Conservation (phyloP, 2,888 invertebrate genomes). For the Lepeophtheirus nordmannii region DNA sequence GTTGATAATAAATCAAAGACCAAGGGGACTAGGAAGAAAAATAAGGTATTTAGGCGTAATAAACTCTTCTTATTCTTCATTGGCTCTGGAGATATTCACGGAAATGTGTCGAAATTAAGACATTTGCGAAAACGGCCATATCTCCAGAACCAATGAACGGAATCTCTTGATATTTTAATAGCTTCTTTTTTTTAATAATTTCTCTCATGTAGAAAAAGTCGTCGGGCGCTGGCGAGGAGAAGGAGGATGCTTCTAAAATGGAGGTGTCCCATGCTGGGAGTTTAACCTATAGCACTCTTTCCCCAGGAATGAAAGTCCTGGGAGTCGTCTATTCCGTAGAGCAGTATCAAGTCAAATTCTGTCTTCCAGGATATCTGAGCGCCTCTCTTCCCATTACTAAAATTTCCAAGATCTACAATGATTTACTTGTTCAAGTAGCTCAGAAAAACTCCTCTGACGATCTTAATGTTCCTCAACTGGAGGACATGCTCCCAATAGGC, state of each 20-base stretch:
- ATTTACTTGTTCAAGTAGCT: not conserved
- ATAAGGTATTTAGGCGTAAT: too few species aligned
- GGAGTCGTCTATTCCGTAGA: not conserved
- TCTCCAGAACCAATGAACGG: too few species aligned
- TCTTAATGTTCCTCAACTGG: not conserved
- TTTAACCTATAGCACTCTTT: not conserved
- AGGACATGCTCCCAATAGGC: constrained; percentile 1
- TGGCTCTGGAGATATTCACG: too few species aligned
- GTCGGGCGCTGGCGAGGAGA: too few species aligned
- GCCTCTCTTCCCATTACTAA: constrained; percentile 8
- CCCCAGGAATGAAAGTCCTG: not conserved
- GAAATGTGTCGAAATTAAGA: too few species aligned
- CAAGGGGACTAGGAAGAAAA: not conserved
- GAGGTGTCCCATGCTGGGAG: not conserved
- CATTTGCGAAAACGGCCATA: too few species aligned
- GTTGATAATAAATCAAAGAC: not conserved
- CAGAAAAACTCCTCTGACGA: not conserved
- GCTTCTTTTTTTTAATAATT: too few species aligned
- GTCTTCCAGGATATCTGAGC: constrained; percentile 4
- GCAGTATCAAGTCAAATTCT: constrained; percentile 1
- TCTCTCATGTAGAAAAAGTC: too few species aligned
- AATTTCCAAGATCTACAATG: constrained; percentile 14
- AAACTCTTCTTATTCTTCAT: too few species aligned
- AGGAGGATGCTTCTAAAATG: not conserved
- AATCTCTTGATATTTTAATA: too few species aligned